These are phyloP conservation scores for Drosophila quadrilineata DNA, from an alignment of 1,140 invertebrate species.

Conservation along the genomic window DNA sequence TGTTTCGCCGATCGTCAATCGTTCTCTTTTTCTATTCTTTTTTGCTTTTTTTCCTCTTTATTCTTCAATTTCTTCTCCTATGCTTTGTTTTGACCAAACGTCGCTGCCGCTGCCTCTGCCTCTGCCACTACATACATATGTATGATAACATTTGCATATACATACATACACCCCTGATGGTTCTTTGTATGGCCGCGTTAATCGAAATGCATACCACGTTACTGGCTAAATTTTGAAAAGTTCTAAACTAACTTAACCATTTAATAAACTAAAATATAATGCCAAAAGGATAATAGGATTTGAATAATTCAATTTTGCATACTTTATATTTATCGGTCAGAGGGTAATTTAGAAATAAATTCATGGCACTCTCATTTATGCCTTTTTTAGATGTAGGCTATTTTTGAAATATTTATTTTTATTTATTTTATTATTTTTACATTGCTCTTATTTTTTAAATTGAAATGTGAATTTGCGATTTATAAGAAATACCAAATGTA, in stretches of 20 bases:
- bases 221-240: no score
- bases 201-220: slow-evolving; percentile 12
- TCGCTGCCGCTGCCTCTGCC: slow-evolving; percentile 53
- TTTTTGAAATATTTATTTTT: neutral
- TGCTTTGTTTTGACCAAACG: slow-evolving; percentile 55
- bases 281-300: no score
- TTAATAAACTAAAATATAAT: no score
- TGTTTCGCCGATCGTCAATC: slow-evolving; percentile 10
- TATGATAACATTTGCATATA: slow-evolving; percentile 16
- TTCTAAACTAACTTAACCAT: no score
- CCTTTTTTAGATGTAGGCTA: no score
- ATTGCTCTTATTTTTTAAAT: neutral
- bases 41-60: neutral
- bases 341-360: neutral
- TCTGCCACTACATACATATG: no score
- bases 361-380: neutral
- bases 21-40: slow-evolving; percentile 17
- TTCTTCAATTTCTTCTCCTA: slow-evolving; percentile 21
- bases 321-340: no score
- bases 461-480: neutral
- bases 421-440: neutral
- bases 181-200: no score
- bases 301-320: no score
- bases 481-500: neutral
- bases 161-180: no score